These are phyloP conservation scores for Macrosoma leucophasiata DNA, from an alignment of 2,888 invertebrate genomes.

Conservation along the genomic window DNA sequence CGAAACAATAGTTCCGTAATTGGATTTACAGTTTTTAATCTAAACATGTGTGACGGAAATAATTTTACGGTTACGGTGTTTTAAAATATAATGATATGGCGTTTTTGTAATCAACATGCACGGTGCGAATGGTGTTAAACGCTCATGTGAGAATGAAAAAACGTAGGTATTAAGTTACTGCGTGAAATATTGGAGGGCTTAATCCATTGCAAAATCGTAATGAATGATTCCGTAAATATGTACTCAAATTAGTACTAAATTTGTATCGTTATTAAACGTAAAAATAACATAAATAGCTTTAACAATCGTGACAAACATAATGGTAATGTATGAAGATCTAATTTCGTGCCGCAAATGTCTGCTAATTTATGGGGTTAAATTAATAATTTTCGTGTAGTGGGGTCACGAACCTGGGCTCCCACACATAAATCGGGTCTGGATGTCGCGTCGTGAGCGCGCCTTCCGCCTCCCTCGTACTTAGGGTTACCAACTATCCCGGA, in stretches of 20 bases:
- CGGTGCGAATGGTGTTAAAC: conserved; percentile 8
- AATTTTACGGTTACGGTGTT: conserved; percentile 22
- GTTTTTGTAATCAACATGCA: conserved; percentile 4
- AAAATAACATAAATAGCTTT: too few relatives aligned
- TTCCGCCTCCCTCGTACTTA: conserved; percentile 31
- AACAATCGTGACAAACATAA: too few relatives aligned
- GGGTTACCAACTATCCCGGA: too few relatives aligned
- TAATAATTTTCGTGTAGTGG: conserved; percentile 52
- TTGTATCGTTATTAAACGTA: too few relatives aligned
- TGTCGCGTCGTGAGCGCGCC: conserved; percentile 54
- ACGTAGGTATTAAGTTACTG: too few relatives aligned
- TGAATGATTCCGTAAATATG: too few relatives aligned
- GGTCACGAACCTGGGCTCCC: conserved; percentile 58
- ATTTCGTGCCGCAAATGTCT: too few relatives aligned
- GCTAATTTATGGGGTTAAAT: conserved; percentile 8
- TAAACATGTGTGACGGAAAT: conserved; percentile 30
- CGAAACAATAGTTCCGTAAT: conserved; percentile 33
- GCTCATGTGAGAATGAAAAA: too few relatives aligned
- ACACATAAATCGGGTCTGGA: conserved; percentile 56
- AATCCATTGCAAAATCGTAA: too few relatives aligned
- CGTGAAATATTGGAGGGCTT: too few relatives aligned
- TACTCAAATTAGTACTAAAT: too few relatives aligned
- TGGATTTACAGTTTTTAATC: conserved; percentile 35
- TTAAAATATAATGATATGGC: conserved; percentile 3
- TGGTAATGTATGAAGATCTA: too few relatives aligned